Conservation (phyloP, 1,140 invertebrate species). For the Holotrichia oblita region DNA sequence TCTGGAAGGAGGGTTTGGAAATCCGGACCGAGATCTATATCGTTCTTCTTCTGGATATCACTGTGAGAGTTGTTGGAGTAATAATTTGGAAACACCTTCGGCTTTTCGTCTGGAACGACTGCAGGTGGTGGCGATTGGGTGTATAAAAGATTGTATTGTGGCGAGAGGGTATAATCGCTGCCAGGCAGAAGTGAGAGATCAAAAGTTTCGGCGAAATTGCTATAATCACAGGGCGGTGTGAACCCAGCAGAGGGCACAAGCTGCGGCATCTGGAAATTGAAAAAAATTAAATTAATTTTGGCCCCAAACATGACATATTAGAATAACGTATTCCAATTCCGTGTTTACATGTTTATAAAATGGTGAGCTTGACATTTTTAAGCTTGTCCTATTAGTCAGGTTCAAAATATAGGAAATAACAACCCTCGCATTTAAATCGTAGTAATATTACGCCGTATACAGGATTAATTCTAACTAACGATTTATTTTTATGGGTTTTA, state of each 20-base stretch:
- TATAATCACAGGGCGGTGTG: slow-evolving; percentile 75
- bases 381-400: too few species aligned
- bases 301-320: background rate
- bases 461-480: background rate
- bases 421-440: too few species aligned
- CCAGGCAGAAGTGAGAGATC: slow-evolving; percentile 78
- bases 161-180: slow-evolving; percentile 63
- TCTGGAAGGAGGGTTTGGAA: slow-evolving; percentile 56
- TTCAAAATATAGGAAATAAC: too few species aligned
- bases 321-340: background rate
- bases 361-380: too few species aligned
- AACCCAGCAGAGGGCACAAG: slow-evolving; percentile 78
- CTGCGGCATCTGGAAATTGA: slow-evolving; percentile 79
- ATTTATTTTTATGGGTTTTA: background rate
- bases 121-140: slow-evolving; percentile 65
- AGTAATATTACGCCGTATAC: too few species aligned
- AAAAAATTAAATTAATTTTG: background rate
- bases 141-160: slow-evolving; percentile 66
- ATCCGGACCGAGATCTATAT: slow-evolving; percentile 53
- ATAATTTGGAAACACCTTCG: slow-evolving; percentile 57
- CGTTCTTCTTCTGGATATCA: slow-evolving; percentile 43
- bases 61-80: slow-evolving; percentile 48
- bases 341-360: too few species aligned
- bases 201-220: slow-evolving; percentile 72
- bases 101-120: slow-evolving; percentile 44